These are phyloP conservation scores for Peromyscus californicus DNA, from an alignment of 2,113 vertebrate species.

Conservation along the genomic window DNA sequence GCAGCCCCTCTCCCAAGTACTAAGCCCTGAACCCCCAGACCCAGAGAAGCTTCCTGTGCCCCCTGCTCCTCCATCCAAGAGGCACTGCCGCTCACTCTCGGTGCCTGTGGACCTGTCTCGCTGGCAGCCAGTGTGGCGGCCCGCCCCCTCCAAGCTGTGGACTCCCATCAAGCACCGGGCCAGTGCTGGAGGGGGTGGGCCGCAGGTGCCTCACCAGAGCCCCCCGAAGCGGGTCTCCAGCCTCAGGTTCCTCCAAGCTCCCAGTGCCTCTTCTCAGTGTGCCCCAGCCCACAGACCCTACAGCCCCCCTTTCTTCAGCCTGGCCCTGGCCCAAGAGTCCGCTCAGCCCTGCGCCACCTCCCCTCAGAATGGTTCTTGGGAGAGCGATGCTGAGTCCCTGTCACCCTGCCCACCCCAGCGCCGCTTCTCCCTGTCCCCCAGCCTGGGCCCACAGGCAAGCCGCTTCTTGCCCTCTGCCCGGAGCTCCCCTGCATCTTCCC, in stretches of 20 bases:
- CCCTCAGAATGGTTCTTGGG: slow-evolving; percentile 86
- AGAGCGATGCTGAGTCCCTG: slow-evolving; percentile 87
- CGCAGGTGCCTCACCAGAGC: slow-evolving; percentile 85
- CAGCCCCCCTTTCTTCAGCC: slow-evolving; percentile 92
- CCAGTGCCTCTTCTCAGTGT: slow-evolving; percentile 90
- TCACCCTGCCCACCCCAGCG: slow-evolving; percentile 88
- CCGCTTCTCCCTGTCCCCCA: slow-evolving; percentile 93
- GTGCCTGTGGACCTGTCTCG: slow-evolving; percentile 93
- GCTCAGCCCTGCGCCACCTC: slow-evolving; percentile 91
- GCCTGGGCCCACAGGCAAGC: slow-evolving; percentile 90
- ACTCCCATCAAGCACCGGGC: slow-evolving; percentile 92
- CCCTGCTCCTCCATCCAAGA: slow-evolving; percentile 91
- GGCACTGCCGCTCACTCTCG: slow-evolving; percentile 93
- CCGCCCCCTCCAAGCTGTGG: slow-evolving; percentile 93
- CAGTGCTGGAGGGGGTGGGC: slow-evolving; percentile 88
- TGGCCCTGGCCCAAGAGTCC: slow-evolving; percentile 90
- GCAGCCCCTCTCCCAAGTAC: slow-evolving; percentile 78
- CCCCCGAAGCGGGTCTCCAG: slow-evolving; percentile 87
- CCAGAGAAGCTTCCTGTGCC: slow-evolving; percentile 86
- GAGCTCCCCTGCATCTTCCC: slow-evolving; percentile 89
- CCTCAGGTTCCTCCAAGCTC: slow-evolving; percentile 88
- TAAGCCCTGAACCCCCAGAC: slow-evolving; percentile 78
- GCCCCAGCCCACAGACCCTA: slow-evolving; percentile 84
- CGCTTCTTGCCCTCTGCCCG: slow-evolving; percentile 90
- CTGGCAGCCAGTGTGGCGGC: slow-evolving; percentile 92